Conservation (phyloP, 2,888 invertebrate species). For the Sinohyriopsis cumingii region DNA sequence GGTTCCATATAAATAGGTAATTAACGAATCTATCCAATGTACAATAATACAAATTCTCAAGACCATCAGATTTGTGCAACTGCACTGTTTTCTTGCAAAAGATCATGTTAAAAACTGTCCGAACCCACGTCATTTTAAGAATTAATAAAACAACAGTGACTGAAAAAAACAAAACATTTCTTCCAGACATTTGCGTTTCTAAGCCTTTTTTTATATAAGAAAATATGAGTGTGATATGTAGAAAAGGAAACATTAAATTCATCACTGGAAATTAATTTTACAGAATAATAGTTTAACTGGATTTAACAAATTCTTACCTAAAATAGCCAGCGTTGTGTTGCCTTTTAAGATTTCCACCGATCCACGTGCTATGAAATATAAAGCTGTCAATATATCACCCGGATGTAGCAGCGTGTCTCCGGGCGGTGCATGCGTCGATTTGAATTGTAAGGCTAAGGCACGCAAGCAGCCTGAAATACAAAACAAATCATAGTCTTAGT, state of each 20-base stretch:
- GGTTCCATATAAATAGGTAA: too few relatives aligned
- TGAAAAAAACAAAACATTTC: too few relatives aligned
- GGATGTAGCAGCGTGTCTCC: constrained; percentile 72
- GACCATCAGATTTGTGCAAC: too few relatives aligned
- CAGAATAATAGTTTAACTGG: background rate
- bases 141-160: too few relatives aligned
- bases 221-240: background rate
- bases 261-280: background rate
- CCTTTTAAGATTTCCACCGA: constrained; percentile 71
- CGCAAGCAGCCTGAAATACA: constrained; percentile 66
- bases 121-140: too few relatives aligned
- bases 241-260: background rate
- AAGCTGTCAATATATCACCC: constrained; percentile 70
- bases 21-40: too few relatives aligned
- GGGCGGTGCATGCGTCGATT: constrained; percentile 71
- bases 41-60: too few relatives aligned
- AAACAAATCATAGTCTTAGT: background rate
- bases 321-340: constrained; percentile 70
- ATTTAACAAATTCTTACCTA: constrained; percentile 55
- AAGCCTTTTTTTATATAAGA: background rate
- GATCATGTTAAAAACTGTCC: too few relatives aligned
- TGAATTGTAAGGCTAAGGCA: constrained; percentile 70
- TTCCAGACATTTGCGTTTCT: too few relatives aligned
- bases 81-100: too few relatives aligned
- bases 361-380: constrained; percentile 71